Conservation (phyloP, 2,113 vertebrate species). For the Zeus faber region DNA sequence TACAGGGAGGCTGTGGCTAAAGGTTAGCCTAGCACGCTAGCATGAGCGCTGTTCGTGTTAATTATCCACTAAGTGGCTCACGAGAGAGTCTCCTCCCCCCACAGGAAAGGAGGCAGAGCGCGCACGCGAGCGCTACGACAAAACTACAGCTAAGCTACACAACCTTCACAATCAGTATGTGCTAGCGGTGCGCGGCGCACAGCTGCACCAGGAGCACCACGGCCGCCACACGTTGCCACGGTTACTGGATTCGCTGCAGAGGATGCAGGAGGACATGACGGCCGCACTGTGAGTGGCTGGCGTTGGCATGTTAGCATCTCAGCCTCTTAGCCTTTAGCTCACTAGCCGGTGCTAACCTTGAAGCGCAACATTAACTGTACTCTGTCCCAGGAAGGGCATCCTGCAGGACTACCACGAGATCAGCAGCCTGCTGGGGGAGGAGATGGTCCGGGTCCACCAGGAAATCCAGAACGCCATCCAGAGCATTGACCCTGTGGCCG, state of each 20-base stretch:
- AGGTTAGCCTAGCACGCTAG: constrained; percentile 80
- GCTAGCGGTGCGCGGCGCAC: constrained; percentile 87
- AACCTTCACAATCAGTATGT: constrained; percentile 96
- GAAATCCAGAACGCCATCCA: constrained; percentile 88
- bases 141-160: constrained; percentile 93
- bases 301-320: too few species aligned
- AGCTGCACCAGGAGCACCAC: constrained; percentile 92
- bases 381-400: constrained; percentile 90
- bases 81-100: background rate
- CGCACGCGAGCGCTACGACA: constrained; percentile 93
- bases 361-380: too few species aligned
- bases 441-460: constrained; percentile 91
- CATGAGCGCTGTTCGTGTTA: too few species aligned
- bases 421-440: constrained; percentile 91
- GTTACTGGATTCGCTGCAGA: constrained; percentile 91
- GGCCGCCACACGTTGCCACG: constrained; percentile 79
- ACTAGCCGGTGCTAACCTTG: too few species aligned
- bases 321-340: too few species aligned
- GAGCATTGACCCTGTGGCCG: constrained; percentile 87
- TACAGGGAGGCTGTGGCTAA: constrained; percentile 91
- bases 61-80: too few species aligned
- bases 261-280: constrained; percentile 98
- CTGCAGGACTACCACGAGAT: constrained; percentile 96
- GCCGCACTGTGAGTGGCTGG: constrained; percentile 82
- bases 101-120: constrained; percentile 77